Evolutionary conservation across 1,140 invertebrate genomes (phyloP), one percentile per base, ranked within the genome.

Genomic region (Caenorhabditis inopinata): DNA sequence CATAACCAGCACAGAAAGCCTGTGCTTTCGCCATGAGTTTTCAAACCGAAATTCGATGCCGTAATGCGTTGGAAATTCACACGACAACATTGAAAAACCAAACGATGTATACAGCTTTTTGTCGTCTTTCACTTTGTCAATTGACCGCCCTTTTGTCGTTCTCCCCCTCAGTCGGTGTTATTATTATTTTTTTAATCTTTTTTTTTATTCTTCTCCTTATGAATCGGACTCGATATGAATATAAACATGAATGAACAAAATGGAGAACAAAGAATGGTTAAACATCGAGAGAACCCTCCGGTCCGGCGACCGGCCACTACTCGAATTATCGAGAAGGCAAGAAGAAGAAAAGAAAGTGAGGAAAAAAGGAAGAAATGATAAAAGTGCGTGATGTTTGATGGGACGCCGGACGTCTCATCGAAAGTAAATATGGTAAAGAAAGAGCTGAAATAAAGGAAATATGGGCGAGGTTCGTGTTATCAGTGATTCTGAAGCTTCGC

Each of bases 391-490:
- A n/a, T 12, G 18, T 32, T 32, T 48, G 48, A 51, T 51, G 51
- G 51, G 3, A 58, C n/a, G n/a, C 32, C 32, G 58, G 38, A 68
- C 58, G 32, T 68, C 29, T 38, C 49, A 53, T 53, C 25, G 32
- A 68, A 21, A 9, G 58, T n/a, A 68, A 68, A 68, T 68, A 68
- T 38, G 11, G 58, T n/a, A 68, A 68, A 68, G 35, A 42, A 42
- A 68, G 53, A n/a, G 9, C 53, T 68, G n/a, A 6, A 68, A 68
- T 11, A 32, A 6, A 21, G 58, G 58, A 18, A 29, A 42, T 18
- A 38, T 68, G 58, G 58, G 58, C 58, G 58, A 29, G 58, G 58
- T 38, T n/a, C n/a, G 11, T 68, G 58, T 68, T 68, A 68, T 68
- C 58, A 68, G 58, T 68, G 25, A 58, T 58, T 68, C 35, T 68